Conservation (phyloP, 2,797 vertebrate genomes). For the Lepus townsendii region DNA sequence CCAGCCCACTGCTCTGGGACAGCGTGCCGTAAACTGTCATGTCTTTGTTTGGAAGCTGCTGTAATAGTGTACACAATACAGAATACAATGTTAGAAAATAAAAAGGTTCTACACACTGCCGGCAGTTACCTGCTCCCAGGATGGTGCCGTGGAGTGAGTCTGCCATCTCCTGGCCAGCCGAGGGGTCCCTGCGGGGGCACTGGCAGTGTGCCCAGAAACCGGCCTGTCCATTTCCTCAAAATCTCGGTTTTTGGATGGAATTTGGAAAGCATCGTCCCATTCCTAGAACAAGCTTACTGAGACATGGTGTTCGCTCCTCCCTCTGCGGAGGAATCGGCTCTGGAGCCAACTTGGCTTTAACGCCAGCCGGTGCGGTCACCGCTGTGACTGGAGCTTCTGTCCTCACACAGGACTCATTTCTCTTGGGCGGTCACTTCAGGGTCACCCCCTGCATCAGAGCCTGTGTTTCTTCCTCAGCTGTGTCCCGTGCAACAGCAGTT, state of each 20-base stretch:
- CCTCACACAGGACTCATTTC: neutral
- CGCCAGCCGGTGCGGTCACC: neutral
- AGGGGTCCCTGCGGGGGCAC: too few relatives aligned
- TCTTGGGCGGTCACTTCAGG: neutral
- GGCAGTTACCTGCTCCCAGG: too few relatives aligned
- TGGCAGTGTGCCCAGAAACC: neutral
- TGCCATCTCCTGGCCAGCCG: too few relatives aligned
- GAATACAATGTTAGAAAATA: too few relatives aligned
- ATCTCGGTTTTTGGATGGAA: neutral
- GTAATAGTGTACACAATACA: too few relatives aligned
- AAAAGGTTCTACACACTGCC: too few relatives aligned
- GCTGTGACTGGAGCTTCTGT: neutral
- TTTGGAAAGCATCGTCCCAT: constrained; percentile 1
- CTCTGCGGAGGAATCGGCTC: neutral
- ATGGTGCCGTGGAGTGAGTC: too few relatives aligned
- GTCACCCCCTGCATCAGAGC: neutral
- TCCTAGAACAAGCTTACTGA: neutral
- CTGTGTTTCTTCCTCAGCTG: neutral
- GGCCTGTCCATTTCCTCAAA: neutral
- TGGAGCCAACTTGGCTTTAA: neutral
- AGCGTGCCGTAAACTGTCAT: too few relatives aligned
- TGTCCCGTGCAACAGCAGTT: neutral
- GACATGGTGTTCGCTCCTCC: neutral
- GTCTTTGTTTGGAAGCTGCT: too few relatives aligned
- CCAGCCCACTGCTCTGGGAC: too few relatives aligned